Evolutionary conservation across 1,140 invertebrate species (phyloP), one percentile per base, ranked within the genome.

Genomic region (Brachionus manjavacas): DNA sequence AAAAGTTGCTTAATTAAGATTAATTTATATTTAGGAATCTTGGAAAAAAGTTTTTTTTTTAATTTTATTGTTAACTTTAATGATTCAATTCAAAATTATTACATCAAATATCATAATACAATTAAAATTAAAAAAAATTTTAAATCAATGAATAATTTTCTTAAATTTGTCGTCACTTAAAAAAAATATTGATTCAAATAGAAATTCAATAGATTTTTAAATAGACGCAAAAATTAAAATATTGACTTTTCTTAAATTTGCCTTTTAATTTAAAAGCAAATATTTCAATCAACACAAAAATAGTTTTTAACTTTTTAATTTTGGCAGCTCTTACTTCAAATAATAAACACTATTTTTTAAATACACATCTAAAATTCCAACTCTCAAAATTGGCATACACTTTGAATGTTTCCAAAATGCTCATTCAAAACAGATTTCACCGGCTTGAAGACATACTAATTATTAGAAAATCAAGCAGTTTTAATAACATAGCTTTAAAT

Each of bases 181-280:
- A 16, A 55, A 4, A 20, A 55, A 55, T 55, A 55, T 55, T 55
- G 43, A 16, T 55, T 55, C 52, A 55, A 55, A 60, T 20, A 60
- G 52, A 23, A 60, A 60, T 60, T 60, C 52, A 20, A 60, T 20
- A 60, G n/a, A 25, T 60, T 60, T 31, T 9, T 60, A 60, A 60
- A 60, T 60, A 60, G 16, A 25, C n/a, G 52, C 52, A 60, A 23
- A 46, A 60, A 60, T 60, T 60, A 72, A 72, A 72, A 72, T 72
- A 72, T 72, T 72, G 68, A 72, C 68, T 72, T 41, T 72, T 39
- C 25, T 31, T 28, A 72, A 39, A 41, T 72, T 72, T 72, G 12
- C 2, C 43, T 72, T 72, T 72, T n/a, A 14, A 35, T 28, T 70
- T 35, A 70, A 70, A 28, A 72, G 68, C 68, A 72, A 72, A 72